phyloP scores from a whole-genome alignment of 2,888 invertebrate genomes.

The Minunthozetes semirufus region DNA sequence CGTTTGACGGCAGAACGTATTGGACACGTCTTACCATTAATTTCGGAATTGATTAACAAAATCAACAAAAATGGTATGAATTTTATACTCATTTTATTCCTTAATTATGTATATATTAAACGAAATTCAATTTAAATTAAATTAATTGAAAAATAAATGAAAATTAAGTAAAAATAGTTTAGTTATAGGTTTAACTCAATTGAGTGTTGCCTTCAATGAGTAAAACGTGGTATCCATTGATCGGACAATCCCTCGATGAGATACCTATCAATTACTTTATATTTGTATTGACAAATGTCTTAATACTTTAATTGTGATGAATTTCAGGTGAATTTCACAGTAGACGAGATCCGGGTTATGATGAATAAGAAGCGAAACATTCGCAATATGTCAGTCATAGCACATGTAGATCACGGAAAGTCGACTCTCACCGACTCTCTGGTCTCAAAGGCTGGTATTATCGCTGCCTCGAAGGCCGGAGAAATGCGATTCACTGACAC shows the following conservation, averaged over 20 bases:
- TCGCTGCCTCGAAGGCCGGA: slow-evolving; percentile 96
- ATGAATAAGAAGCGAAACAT: slow-evolving; percentile 99
- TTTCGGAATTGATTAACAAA: background rate
- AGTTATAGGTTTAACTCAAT: background rate
- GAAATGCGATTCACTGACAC: slow-evolving; percentile 99
- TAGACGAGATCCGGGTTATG: slow-evolving; percentile 98
- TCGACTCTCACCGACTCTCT: slow-evolving; percentile 98
- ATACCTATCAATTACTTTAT: background rate
- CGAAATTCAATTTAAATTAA: background rate
- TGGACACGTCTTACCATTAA: slow-evolving; percentile 2
- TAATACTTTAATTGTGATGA: background rate
- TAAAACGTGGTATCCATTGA: background rate
- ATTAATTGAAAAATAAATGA: background rate
- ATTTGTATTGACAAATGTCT: background rate
- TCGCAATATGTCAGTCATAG: slow-evolving; percentile 99
- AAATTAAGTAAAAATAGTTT: background rate
- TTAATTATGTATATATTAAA: background rate
- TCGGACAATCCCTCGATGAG: background rate
- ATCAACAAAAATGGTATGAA: slow-evolving; percentile 20
- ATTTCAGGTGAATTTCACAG: slow-evolving; percentile 92
- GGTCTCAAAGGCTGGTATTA: slow-evolving; percentile 99
- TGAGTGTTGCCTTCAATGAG: background rate
- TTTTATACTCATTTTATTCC: background rate
- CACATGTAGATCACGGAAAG: slow-evolving; percentile 99
- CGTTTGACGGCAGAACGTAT: too few species aligned